These are phyloP conservation scores for Volucella inanis DNA, from an alignment of 2,888 invertebrate species.

Conservation along the genomic window DNA sequence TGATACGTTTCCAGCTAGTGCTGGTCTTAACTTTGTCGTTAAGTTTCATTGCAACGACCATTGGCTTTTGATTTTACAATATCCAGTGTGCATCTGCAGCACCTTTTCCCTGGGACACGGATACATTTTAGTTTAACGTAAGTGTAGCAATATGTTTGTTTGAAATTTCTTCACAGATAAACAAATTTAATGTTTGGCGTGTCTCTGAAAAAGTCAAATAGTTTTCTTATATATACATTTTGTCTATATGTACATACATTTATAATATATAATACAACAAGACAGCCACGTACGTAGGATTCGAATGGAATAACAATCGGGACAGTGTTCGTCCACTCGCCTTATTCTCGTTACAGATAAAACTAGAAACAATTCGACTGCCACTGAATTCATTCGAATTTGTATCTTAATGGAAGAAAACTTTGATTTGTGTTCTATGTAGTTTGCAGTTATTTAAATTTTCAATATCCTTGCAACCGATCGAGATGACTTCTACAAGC, in stretches of 20 bases:
- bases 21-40: conserved; percentile 62
- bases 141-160: conserved; percentile 60
- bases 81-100: conserved; percentile 41
- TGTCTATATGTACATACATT: not conserved
- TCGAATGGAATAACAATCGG: conserved; percentile 64
- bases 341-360: conserved; percentile 30
- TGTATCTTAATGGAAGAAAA: conserved; percentile 47
- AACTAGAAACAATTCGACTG: conserved; percentile 49
- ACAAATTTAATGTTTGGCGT: conserved; percentile 68
- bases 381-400: conserved; percentile 36
- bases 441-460: conserved; percentile 44
- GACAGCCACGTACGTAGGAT: conserved; percentile 59
- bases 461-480: conserved; percentile 13
- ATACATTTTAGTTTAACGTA: conserved; percentile 21
- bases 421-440: conserved; percentile 51
- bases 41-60: conserved; percentile 72
- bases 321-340: not conserved
- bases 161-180: conserved; percentile 65
- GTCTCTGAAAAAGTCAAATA: conserved; percentile 50
- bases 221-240: conserved; percentile 58
- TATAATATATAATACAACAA: conserved; percentile 33
- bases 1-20: conserved; percentile 4
- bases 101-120: conserved; percentile 39
- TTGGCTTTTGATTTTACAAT: conserved; percentile 69
- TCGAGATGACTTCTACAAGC: conserved; percentile 30